Base-by-base conservation (phyloP, 2,888 invertebrate species). In the Ernsta delagoae region DNA sequence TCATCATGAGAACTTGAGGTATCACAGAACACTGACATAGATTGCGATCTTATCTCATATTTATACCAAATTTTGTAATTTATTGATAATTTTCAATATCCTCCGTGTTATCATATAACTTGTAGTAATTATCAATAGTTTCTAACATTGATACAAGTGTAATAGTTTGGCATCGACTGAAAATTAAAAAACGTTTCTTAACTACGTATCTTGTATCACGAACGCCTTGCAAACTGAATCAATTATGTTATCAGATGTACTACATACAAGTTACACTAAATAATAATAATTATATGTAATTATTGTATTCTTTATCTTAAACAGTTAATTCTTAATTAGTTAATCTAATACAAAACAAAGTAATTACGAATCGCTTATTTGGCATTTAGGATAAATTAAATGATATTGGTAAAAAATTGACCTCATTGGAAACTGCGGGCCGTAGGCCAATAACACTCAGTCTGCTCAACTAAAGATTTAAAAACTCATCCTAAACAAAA, bases 61-160 rank as follows among this genome's bases (percentile, higher is more conserved):
- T 77, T 78, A 78, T 78, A 73, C 75, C 59, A 70, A 64, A 78
- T 79, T 78, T 77, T 75, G 77, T 73, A 79, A 76, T 85, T 82
- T 77, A 68, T 76, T 72, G 71, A 73, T 77, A 75, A 78, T 79
- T 83, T 83, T 82, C 75, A 75, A 77, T 81, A 75, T 79, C 79
- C 79, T 83, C 81, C 70, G 72, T 73, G 73, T 72, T 75, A 77
- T 75, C 71, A 74, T 64, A 54, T 45, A 24, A 34, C 53, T 9
- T 50, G 34, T 24, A 59, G 64, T 45, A 69, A 69, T 69, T 69
- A 63, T 12, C 48, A 39, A 12, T 31, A 69, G 68, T 69, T 69
- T 69, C 63, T 69, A 48, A 63, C 24, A 69, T 69, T 63, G 59
- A 69, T 69, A 67, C 4, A 24, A 39, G 50, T 62, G 62, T 68